Conservation (phyloP, 2,888 invertebrate genomes). For the Euplagia quadripunctaria region DNA sequence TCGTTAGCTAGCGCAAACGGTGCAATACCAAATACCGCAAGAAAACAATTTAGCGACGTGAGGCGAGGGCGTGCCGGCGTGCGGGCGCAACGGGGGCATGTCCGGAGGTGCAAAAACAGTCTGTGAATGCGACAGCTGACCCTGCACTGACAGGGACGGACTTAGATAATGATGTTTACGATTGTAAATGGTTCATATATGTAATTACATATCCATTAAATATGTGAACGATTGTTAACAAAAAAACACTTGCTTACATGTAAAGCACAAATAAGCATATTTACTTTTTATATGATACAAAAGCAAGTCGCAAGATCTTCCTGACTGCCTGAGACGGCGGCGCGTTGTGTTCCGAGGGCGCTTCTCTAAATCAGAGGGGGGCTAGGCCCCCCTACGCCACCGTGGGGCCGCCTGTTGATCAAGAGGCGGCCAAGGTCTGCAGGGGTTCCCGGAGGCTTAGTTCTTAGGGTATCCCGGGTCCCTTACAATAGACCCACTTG, state of each 20-base stretch:
- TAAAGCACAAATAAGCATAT: no score
- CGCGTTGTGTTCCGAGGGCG: no score
- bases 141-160: conserved; percentile 64
- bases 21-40: conserved; percentile 66
- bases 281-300: no score
- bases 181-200: not conserved
- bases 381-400: no score
- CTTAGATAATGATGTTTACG: conserved; percentile 38
- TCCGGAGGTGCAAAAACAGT: conserved; percentile 76
- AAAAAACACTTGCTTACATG: no score
- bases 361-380: no score
- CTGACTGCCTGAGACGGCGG: no score
- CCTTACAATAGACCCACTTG: no score
- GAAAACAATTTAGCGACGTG: conserved; percentile 80
- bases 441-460: no score
- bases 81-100: conserved; percentile 39
- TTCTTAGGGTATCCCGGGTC: no score
- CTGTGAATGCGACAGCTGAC: conserved; percentile 84
- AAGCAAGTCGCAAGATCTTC: not conserved
- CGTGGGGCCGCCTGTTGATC: no score
- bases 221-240: not conserved
- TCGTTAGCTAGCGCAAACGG: conserved; percentile 67
- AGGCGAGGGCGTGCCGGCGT: conserved; percentile 49
- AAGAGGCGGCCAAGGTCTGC: no score
- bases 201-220: not conserved